Evolutionary conservation across 2,113 vertebrate genomes (phyloP), one percentile per base, ranked within the genome.

Genomic region (Paraplagusia blochii): DNA sequence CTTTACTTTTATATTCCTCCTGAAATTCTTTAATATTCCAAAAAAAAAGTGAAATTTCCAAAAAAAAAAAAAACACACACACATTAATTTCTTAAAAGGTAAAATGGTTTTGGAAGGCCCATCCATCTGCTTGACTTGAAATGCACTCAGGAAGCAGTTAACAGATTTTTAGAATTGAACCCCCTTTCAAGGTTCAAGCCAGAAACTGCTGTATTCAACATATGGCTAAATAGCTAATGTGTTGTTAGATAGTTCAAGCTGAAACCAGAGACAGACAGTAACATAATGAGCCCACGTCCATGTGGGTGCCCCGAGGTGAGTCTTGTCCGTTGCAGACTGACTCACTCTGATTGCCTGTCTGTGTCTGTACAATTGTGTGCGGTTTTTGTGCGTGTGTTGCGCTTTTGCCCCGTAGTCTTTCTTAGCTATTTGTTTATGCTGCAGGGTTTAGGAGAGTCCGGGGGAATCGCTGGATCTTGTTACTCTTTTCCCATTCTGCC

Each of bases 401-500:
- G 73, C 53, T 67, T 80, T 52, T 15, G 47, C 58, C 77, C 69
- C 40, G 65, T 68, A 74, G 10, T 29, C 79, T 62, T 72, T 87
- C 82, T 87, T 81, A 74, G 82, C 81, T 82, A 83, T 88, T 86
- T 88, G 84, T 90, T 90, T 84, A 83, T 39, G 77, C 88, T 87
- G 69, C 70, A 70, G 82, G 86, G 85, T 77, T 86, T 55, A 33
- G 77, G 79, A 86, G 82, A 77, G 74, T 69, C 62, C 74, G 79
- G 82, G 80, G 80, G 62, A 69, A 79, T 70, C 74, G 77, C 61
- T 60, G 79, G 83, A 81, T 88, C 77, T 79, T 83, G 79, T 88
- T 87, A 85, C 84, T 79, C 73, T 78, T 84, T 79, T 70, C 54
- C 60, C n/a, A 15, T 74, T 83, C 78, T 81, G 80, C 79, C 86